Evolutionary conservation across 2,113 vertebrate species (phyloP).

Genomic region (Cyprinus carpio): DNA sequence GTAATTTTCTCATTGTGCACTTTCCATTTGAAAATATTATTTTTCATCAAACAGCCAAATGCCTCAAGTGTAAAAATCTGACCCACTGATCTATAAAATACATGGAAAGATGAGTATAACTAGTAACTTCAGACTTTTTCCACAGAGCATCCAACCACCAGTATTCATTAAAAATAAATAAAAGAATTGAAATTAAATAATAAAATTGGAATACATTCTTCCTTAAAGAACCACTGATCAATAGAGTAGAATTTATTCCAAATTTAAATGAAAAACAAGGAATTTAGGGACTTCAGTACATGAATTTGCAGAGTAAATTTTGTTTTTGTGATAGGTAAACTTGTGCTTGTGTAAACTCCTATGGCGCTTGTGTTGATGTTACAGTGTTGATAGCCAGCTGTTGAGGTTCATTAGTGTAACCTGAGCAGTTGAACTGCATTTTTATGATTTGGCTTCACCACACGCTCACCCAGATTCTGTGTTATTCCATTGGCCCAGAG

Average conservation of each 20-base stretch:
- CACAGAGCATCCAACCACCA: too few relatives aligned
- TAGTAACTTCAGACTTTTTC: slow-evolving; percentile 1
- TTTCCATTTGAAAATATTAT: background rate
- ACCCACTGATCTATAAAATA: slow-evolving; percentile 46
- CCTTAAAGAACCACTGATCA: background rate
- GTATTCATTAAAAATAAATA: too few relatives aligned
- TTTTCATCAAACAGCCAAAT: background rate
- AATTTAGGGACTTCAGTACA: background rate
- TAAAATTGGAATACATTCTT: too few relatives aligned
- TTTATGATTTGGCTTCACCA: slow-evolving; percentile 56
- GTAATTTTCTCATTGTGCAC: background rate
- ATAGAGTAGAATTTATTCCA: background rate
- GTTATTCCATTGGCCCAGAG: slow-evolving; percentile 70
- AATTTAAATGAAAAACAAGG: background rate
- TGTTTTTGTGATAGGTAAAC: background rate
- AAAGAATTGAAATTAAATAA: too few relatives aligned
- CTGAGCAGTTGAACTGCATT: slow-evolving; percentile 45
- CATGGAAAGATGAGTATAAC: background rate
- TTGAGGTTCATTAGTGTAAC: slow-evolving; percentile 8
- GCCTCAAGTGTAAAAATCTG: background rate
- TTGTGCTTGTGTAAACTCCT: background rate
- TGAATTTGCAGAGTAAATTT: background rate
- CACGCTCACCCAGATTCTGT: slow-evolving; percentile 57
- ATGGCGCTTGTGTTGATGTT: background rate
- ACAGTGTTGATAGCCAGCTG: slow-evolving; percentile 38